Evolutionary conservation across 2,888 invertebrate genomes (phyloP).

Genomic region (Epirrhoe tristata): DNA sequence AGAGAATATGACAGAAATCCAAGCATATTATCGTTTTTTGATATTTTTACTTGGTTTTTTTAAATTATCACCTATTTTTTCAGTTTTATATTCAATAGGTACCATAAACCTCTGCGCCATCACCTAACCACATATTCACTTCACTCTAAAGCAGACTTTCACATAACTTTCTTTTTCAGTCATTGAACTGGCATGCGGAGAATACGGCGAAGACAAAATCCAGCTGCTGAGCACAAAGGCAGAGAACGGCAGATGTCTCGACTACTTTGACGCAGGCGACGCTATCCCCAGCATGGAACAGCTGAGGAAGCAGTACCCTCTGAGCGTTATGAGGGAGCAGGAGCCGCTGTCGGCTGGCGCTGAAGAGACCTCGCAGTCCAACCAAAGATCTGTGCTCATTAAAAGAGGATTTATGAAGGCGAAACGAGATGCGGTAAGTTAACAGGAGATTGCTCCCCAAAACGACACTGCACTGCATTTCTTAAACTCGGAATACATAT

Average conservation of each 20-base stretch:
- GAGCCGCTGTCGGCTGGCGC: slow-evolving; percentile 68
- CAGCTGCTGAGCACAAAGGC: slow-evolving; percentile 87
- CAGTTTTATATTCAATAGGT: too few species aligned
- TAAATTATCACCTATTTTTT: too few species aligned
- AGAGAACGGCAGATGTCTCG: slow-evolving; percentile 88
- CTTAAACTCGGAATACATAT: too few species aligned
- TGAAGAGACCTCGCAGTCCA: slow-evolving; percentile 89
- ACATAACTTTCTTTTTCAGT: slow-evolving; percentile 83
- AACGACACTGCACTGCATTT: too few species aligned
- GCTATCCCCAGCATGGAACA: slow-evolving; percentile 84
- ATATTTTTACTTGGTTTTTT: too few species aligned
- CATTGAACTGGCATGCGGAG: slow-evolving; percentile 96
- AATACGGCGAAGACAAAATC: slow-evolving; percentile 94
- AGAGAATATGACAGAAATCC: too few species aligned
- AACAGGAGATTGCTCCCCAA: too few species aligned
- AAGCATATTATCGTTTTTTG: too few species aligned
- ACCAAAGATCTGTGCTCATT: slow-evolving; percentile 90
- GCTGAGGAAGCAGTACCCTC: slow-evolving; percentile 84
- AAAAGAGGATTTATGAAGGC: slow-evolving; percentile 90
- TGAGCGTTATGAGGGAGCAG: slow-evolving; percentile 75
- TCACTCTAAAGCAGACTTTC: too few species aligned
- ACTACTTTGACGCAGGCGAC: slow-evolving; percentile 88
- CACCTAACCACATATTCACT: too few species aligned
- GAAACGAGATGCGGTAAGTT: slow-evolving; percentile 88
- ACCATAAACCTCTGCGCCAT: too few species aligned